These are phyloP conservation scores for Tapirus terrestris DNA, from an alignment of 2,113 vertebrate genomes.

Conservation along the genomic window DNA sequence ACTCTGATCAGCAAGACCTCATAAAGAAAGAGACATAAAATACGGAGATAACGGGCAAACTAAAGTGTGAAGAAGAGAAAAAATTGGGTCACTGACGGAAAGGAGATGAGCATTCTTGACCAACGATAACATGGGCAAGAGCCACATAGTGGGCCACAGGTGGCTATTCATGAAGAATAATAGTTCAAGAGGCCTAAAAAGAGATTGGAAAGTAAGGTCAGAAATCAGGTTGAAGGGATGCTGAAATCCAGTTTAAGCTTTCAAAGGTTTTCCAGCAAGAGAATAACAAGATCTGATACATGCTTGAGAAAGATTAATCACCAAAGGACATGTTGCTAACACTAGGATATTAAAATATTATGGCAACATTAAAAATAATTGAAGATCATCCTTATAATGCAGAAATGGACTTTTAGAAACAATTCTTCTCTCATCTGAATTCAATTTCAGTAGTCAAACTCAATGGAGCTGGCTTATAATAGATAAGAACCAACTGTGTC, in stretches of 20 bases:
- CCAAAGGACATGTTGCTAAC: conserved; percentile 30
- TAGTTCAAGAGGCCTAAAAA: neutral
- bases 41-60: neutral
- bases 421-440: conserved; percentile 43
- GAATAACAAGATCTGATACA: neutral
- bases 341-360: conserved; percentile 47
- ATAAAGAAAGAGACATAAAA: neutral
- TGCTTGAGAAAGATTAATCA: conserved; percentile 40
- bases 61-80: neutral
- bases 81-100: neutral
- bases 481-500: neutral
- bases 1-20: neutral
- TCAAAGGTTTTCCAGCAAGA: neutral
- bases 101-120: neutral
- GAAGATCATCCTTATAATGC: conserved; percentile 31
- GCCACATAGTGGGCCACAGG: neutral
- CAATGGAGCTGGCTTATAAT: conserved; percentile 15
- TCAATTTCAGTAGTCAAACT: conserved; percentile 43
- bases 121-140: fast-evolving
- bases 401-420: conserved; percentile 31
- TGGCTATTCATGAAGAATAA: neutral
- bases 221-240: neutral
- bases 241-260: neutral
- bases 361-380: conserved; percentile 41
- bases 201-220: neutral